Percentiles rank a stretch among this genome's conserved stretches.
Evolutionary conservation across 2,888 invertebrate genomes (phyloP).

Genomic region (Ametastegia equiseti): DNA sequence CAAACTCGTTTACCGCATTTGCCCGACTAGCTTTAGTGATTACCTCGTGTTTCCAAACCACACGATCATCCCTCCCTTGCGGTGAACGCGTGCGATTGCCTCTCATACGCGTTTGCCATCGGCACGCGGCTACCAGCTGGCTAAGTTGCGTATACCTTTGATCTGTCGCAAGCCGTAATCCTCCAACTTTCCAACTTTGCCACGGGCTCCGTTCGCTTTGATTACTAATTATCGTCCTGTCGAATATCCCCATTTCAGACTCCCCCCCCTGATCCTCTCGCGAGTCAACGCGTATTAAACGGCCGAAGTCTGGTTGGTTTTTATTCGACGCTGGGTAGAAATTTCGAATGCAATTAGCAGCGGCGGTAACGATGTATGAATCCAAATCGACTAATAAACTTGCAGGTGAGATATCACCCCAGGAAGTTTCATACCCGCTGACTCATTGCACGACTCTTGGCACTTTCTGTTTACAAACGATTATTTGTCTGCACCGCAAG

Average conservation of each 20-base stretch:
- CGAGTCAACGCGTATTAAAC: not conserved
- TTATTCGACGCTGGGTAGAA: not conserved
- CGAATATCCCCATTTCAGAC: not conserved
- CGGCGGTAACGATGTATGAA: conserved; percentile 37
- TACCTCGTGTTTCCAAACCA: not conserved
- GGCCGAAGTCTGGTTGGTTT: not conserved
- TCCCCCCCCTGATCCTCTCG: not conserved
- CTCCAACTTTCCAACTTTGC: not conserved
- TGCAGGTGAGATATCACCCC: conserved; percentile 1
- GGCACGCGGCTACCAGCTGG: not conserved
- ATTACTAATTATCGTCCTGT: not conserved
- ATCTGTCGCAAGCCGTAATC: no score
- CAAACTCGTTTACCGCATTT: not conserved
- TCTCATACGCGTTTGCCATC: not conserved
- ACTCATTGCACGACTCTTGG: not conserved
- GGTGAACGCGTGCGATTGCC: no score
- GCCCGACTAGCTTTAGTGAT: not conserved
- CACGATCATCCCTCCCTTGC: not conserved
- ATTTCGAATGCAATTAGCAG: conserved; percentile 11
- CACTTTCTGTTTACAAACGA: conserved; percentile 40
- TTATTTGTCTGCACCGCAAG: not conserved
- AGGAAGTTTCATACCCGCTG: not conserved
- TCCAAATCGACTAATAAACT: conserved; percentile 13
- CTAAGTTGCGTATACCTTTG: no score
- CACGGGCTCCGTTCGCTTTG: not conserved